phyloP scores from a whole-genome alignment of 2,113 vertebrate species.

The Glareola pratincola region DNA sequence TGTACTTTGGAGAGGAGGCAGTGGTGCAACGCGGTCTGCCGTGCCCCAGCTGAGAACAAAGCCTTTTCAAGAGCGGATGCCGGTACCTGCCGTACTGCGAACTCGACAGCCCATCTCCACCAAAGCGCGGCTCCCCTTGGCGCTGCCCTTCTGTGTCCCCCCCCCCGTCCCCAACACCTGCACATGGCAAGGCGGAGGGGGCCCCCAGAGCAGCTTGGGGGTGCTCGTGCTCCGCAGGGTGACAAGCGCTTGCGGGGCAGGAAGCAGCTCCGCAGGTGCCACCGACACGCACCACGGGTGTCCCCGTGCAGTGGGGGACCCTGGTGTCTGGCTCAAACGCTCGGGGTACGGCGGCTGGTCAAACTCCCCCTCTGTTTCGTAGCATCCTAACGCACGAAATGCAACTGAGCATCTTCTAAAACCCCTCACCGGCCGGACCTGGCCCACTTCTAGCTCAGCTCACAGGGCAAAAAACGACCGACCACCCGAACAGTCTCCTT shows the following conservation, averaged over 20 bases:
- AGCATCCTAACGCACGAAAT: rapidly evolving
- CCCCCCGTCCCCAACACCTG: background rate
- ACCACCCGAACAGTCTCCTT: background rate
- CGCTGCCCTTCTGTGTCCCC: background rate
- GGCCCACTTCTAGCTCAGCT: background rate
- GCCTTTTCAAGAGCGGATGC: background rate
- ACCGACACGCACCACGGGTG: background rate
- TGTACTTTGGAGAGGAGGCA: background rate
- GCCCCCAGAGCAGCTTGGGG: background rate
- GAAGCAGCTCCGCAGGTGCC: background rate
- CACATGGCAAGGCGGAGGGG: background rate
- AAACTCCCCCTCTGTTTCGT: background rate
- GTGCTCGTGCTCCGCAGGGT: background rate
- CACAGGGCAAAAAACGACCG: background rate
- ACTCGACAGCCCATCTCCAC: background rate
- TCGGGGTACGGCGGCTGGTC: rapidly evolving
- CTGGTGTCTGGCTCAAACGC: background rate
- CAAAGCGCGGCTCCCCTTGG: background rate
- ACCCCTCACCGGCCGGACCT: background rate
- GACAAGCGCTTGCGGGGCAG: background rate
- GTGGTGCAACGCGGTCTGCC: background rate
- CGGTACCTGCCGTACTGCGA: background rate
- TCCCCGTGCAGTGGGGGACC: rapidly evolving
- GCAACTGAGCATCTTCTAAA: background rate
- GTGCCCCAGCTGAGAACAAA: slow-evolving; percentile 8